Evolutionary conservation across 2,888 invertebrate species (phyloP), one percentile per base, ranked within the genome.

Genomic region (Tinea pellionella): DNA sequence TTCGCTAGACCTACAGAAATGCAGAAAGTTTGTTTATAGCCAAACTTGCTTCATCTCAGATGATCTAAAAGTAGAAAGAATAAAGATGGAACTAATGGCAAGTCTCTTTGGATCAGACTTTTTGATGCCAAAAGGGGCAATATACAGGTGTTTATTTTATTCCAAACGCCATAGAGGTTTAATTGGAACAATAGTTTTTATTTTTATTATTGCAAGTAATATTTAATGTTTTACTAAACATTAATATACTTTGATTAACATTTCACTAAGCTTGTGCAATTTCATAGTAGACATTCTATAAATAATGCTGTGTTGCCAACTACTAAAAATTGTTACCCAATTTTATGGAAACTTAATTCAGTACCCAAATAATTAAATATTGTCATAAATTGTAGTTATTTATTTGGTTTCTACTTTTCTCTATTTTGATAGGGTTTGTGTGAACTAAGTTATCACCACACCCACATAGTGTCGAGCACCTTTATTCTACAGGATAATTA

Each of bases 41-140:
- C 2, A 24, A 3, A n/a, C 2, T 37, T 37, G 37, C n/a, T n/a
- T 37, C 9, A 37, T n/a, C 37, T 37, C 37, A 37, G 9, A 37
- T n/a, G 9, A 9, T 37, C n/a, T 37, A 9, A 37, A 37, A 6
- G n/a, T 24, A 24, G 6, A 24, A 3, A 24, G 6, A 24, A 3
- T 24, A 24, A 12, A 9, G 9, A 37, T 37, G 37, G 37, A 37
- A n/a, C n/a, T 37, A n/a, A 37, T 9, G 2, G n/a, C 30, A 7
- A 37, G 9, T 37, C 37, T 37, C 9, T 37, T 9, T 37, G 6
- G n/a, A 57, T 32, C 57, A 57, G 57, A 57, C 57, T 57, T 57
- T 55, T 57, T 32, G 53, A 30, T 32, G 57, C 57, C 57, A 32
- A 57, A 32, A 57, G 13, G 32, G 57, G 57, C 57, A 57, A 32